Evolutionary conservation across 2,113 vertebrate genomes (phyloP), one percentile per base, ranked within the genome.

Genomic region (Rhadina sibilatrix): DNA sequence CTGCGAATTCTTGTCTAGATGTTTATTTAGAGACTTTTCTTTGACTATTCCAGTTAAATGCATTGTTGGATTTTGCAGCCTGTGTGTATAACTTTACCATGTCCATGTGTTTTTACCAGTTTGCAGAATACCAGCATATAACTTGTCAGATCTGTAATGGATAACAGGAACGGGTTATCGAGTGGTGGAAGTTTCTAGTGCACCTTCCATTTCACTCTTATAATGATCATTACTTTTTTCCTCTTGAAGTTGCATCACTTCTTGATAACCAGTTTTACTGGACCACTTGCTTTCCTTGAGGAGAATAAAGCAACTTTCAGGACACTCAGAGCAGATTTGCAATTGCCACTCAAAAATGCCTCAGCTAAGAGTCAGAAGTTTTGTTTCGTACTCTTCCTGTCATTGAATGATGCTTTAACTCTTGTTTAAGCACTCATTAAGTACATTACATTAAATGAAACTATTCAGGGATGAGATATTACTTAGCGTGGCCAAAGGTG

Each of bases 161-260:
- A 31, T 33, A 38, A 66, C 35, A 20, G 35, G 30, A 54, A 20
- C 28, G 15, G 31, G 37, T 19, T 75, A n/a, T 3, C 0, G 1
- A 61, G 78, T 47, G 40, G n/a, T 66, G 21, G 20, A 57, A 75
- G 22, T 30, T 75, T 33, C n/a, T 76, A 54, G 11, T 68, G 24
- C 2, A 30, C 21, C 4, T 86, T 84, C 30, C 4, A 3, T 44
- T 77, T 74, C 17, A 20, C 10, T 56, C 6, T 38, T 54, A 10
- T 0, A 44, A 35, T 25, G 15, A 14, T 64, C 18, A 6, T 80
- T 16, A 4, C 10, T 46, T 68, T 25, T 83, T 85, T 69, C 12
- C 22, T 91, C 24, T 46, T 83, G 16, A 83, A 81, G 47, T 16
- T 78, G 19, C 19, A 18, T 20, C 13, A 52, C 18, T 82, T 21